Conservation (phyloP, 2,797 vertebrate species). For the Acanthiza pusilla region DNA sequence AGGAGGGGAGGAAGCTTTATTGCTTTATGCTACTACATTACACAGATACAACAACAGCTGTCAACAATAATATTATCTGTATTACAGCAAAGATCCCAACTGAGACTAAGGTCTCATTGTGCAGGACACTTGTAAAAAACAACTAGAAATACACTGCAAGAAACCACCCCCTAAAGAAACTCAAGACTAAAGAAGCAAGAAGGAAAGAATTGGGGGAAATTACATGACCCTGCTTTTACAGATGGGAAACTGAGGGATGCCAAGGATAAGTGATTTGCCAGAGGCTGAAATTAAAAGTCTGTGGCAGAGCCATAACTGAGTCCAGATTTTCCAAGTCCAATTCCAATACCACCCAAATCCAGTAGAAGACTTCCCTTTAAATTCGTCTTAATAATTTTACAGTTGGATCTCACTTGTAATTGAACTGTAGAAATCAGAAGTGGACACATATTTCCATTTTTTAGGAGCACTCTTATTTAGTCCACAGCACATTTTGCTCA, state of each 20-base stretch:
- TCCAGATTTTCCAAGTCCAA: not conserved
- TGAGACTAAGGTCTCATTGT: constrained; percentile 27
- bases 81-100: constrained; percentile 25
- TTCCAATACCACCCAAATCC: not conserved
- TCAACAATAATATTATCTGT: constrained; percentile 60
- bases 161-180: not conserved
- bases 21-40: constrained; percentile 59
- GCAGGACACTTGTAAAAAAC: not conserved
- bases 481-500: constrained; percentile 12
- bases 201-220: not conserved
- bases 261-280: not conserved
- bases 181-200: not conserved
- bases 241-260: not conserved
- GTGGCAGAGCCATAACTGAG: not conserved
- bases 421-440: constrained; percentile 5
- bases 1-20: constrained; percentile 42
- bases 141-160: not conserved
- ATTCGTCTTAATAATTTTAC: not conserved
- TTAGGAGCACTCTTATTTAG: not conserved
- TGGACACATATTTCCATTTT: fast-evolving
- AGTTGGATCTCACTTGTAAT: not conserved
- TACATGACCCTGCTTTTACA: not conserved
- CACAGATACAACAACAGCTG: constrained; percentile 55
- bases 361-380: not conserved
- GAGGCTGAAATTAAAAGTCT: not conserved